Base-by-base conservation (phyloP, 2,888 invertebrate species). In the Brenthis hecate region DNA sequence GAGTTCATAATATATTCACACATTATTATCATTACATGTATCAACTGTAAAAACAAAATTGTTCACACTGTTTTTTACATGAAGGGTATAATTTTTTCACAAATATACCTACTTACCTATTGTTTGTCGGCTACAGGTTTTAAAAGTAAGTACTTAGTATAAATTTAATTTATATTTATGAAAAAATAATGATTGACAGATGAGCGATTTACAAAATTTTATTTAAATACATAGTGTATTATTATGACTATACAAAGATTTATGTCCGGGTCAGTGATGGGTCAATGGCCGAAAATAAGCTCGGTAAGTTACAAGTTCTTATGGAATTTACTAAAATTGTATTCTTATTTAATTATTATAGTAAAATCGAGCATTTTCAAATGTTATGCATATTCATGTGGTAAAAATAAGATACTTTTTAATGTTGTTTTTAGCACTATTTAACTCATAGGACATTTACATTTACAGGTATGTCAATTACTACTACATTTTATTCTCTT, bases 221-320 rank as follows among this genome's bases (percentile, higher is more conserved):
- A 51, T 51, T 32, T 36, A 36, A 32, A 36, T 56, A 43, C 32
- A 16, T 56, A 56, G 63, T 66, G 58, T 68, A 69, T 68, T 65
- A 61, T 66, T 61, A 54, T 28, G 66, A 70, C 63, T 67, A 58
- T 54, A 66, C 55, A 28, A 69, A 71, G 71, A 72, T 72, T 68
- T 69, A 72, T 71, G 71, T 72, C 68, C 72, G 72, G 70, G 68
- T 70, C 68, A 68, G 68, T 71, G 71, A 66, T 69, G 57, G 72
- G 72, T 72, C 70, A 69, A 75, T 68, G 68, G 58, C 70, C 74
- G 72, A 72, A 74, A 76, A 76, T 75, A 76, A 73, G 72, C 71
- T 75, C 72, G 71, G 71, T 69, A 66, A 63, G 55, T 70, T 70
- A 70, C 65, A 72, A 68, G 61, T 72, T 67, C 65, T 67, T 65